Conservation (phyloP, 2,888 invertebrate genomes). For the Macrosoma leucophasiata region DNA sequence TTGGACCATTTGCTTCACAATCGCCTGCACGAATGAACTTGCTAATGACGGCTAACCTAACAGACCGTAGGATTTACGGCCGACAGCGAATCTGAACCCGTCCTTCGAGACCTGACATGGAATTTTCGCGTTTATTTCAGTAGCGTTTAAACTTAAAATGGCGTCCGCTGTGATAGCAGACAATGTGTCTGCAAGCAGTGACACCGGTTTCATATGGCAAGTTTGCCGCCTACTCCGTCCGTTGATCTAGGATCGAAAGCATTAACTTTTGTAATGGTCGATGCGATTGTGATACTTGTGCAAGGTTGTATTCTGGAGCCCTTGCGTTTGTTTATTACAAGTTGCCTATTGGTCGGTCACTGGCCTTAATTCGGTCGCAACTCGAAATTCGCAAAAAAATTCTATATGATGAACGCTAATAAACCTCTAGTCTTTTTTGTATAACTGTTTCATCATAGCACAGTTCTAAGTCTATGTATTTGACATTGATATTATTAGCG, state of each 20-base stretch:
- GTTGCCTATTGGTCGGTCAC: constrained; percentile 12
- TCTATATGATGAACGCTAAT: no score
- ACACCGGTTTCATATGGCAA: constrained; percentile 23
- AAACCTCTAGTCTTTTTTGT: no score
- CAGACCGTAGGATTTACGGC: constrained; percentile 21
- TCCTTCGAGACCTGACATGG: no score
- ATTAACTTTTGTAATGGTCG: constrained; percentile 26
- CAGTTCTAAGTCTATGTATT: no score
- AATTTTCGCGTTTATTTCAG: no score
- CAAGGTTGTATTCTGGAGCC: constrained; percentile 23
- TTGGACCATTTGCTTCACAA: constrained; percentile 33
- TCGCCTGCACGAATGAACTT: constrained; percentile 32
- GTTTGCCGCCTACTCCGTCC: constrained; percentile 45
- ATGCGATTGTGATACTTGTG: constrained; percentile 18
- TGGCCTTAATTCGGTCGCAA: constrained; percentile 19
- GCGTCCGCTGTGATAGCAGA: no score
- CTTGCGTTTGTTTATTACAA: constrained; percentile 11
- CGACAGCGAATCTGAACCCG: constrained; percentile 16
- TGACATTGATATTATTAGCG: no score
- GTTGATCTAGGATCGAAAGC: constrained; percentile 38
- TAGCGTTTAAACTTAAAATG: no score
- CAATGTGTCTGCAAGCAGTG: constrained; percentile 9
- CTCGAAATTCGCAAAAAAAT: constrained; percentile 19
- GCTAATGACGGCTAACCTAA: constrained; percentile 35
- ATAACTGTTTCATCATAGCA: no score